A percentile compares a stretch with the other conserved stretches of the same genome.
Conservation (phyloP, 2,797 vertebrate species). For the Neosilurus hyrtlii region DNA sequence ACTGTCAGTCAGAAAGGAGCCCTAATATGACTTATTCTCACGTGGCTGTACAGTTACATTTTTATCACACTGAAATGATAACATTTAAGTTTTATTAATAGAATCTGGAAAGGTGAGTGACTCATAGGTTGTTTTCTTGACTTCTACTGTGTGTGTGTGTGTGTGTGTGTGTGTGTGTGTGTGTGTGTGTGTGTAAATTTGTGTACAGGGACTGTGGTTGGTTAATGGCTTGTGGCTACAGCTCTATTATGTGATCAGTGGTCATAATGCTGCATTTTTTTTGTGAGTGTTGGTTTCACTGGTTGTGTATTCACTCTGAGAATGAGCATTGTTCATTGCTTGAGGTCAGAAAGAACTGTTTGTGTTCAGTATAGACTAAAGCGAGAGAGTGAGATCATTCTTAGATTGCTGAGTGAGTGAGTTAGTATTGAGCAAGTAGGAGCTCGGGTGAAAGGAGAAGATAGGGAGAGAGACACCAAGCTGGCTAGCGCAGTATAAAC, state of each 20-base stretch:
- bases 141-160: no score
- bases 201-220: conserved; percentile 16
- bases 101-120: conserved; percentile 11
- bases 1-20: conserved; percentile 30
- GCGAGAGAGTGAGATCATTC: conserved; percentile 3
- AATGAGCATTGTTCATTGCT: conserved; percentile 26
- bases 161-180: conserved; percentile 3
- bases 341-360: conserved; percentile 31
- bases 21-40: conserved; percentile 24
- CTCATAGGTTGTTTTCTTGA: conserved; percentile 13
- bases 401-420: conserved; percentile 11
- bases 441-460: conserved; percentile 17
- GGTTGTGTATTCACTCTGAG: conserved; percentile 28
- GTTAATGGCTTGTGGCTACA: conserved; percentile 44
- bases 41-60: conserved; percentile 41
- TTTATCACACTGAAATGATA: neutral
- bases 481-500: conserved; percentile 33
- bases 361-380: conserved; percentile 24
- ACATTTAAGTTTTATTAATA: conserved; percentile 22
- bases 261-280: conserved; percentile 28
- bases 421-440: conserved; percentile 30
- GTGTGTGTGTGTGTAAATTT: conserved; percentile 19
- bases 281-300: conserved; percentile 36
- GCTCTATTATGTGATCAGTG: conserved; percentile 27
- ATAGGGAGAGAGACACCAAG: conserved; percentile 10